These are phyloP conservation scores for Cariama cristata DNA, from an alignment of 2,113 vertebrate genomes.

Conservation along the genomic window DNA sequence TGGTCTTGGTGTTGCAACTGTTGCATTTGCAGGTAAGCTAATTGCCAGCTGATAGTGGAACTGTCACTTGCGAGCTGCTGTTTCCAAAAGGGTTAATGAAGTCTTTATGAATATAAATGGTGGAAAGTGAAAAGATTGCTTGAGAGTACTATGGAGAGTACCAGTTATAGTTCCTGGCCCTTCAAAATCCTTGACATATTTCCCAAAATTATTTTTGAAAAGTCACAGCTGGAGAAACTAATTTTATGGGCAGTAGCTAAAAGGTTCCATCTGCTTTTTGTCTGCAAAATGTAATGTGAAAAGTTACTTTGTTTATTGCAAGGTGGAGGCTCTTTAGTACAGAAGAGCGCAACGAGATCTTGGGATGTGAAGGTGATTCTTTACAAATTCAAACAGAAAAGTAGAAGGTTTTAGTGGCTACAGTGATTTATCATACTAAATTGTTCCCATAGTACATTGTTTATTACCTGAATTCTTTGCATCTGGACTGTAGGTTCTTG, in stretches of 20 bases:
- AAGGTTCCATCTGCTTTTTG: background rate
- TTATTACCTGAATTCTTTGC: background rate
- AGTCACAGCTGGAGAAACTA: background rate
- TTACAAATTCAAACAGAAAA: background rate
- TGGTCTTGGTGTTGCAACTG: constrained; percentile 89
- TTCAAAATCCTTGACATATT: background rate
- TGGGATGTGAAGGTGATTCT: background rate
- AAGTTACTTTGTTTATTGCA: background rate
- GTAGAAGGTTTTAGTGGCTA: background rate
- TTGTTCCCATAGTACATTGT: background rate
- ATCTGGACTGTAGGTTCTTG: background rate
- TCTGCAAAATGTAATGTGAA: background rate
- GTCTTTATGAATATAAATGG: background rate
- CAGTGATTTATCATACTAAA: background rate
- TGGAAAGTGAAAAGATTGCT: background rate
- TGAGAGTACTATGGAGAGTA: background rate
- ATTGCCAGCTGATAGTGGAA: background rate
- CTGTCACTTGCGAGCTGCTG: background rate
- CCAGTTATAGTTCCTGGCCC: background rate
- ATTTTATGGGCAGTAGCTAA: background rate
- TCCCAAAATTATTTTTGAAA: background rate
- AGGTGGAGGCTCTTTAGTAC: background rate
- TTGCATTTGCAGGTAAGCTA: constrained; percentile 90
- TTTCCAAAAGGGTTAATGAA: background rate
- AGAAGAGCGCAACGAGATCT: background rate